Evolutionary conservation across 1,140 invertebrate genomes (phyloP).

Genomic region (Mylabris phalerata): DNA sequence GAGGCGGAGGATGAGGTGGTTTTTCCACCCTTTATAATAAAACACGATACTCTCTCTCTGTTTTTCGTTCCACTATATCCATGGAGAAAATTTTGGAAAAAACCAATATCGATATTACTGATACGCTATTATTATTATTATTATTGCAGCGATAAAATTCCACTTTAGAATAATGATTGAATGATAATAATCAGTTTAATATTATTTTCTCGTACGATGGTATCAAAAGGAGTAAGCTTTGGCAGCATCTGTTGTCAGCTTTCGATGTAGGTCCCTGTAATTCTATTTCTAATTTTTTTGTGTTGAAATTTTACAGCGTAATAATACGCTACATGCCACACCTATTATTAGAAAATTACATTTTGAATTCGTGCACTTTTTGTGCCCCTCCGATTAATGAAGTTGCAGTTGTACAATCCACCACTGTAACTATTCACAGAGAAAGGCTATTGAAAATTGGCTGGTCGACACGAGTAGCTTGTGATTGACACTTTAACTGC

Average conservation of each 20-base stretch:
- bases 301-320: background rate
- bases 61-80: no score
- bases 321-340: slow-evolving; percentile 14
- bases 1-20: background rate
- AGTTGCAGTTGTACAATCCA: slow-evolving; percentile 14
- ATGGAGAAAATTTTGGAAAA: no score
- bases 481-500: slow-evolving; percentile 25
- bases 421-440: background rate
- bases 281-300: no score
- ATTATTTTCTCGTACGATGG: no score
- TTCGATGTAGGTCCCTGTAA: background rate
- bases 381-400: slow-evolving; percentile 21
- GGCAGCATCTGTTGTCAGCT: background rate
- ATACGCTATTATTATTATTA: no score
- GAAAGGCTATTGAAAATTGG: background rate
- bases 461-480: slow-evolving; percentile 8
- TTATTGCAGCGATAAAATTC: no score
- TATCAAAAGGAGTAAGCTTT: no score
- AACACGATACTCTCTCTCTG: no score
- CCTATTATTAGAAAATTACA: slow-evolving; percentile 27
- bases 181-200: no score
- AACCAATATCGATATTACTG: no score
- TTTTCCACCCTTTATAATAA: no score
- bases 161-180: no score
- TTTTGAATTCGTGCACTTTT: slow-evolving; percentile 22